Evolutionary conservation across 2,113 vertebrate genomes (phyloP).

Genomic region (Periophthalmus modestus): DNA sequence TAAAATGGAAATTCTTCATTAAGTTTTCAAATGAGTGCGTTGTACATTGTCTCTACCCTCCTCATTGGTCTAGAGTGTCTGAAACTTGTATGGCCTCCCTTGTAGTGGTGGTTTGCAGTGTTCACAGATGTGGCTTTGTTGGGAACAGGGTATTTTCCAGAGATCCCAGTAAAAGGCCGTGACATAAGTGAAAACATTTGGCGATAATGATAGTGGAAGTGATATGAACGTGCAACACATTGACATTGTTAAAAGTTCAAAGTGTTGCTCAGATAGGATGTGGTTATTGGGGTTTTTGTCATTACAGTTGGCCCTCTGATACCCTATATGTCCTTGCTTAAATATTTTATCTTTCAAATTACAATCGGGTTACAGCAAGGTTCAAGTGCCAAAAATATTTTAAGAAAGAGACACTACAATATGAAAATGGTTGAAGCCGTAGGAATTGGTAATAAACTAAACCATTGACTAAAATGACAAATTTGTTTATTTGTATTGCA

Average conservation of each 20-base stretch:
- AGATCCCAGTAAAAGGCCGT: constrained; percentile 37
- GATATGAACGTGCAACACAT: constrained; percentile 39
- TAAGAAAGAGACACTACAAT: background rate
- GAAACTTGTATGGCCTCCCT: constrained; percentile 10
- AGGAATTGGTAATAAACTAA: background rate
- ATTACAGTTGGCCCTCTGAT: constrained; percentile 20
- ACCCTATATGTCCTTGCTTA: constrained; percentile 22
- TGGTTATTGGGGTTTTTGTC: constrained; percentile 44
- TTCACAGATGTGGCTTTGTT: constrained; percentile 59
- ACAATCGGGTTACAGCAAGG: background rate
- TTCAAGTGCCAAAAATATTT: background rate
- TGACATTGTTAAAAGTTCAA: constrained; percentile 55
- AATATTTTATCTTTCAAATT: background rate
- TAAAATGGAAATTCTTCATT: background rate
- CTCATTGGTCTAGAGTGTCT: constrained; percentile 11
- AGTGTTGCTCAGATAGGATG: constrained; percentile 51
- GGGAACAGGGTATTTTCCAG: constrained; percentile 47
- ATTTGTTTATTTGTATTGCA: too few relatives aligned
- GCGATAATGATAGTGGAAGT: constrained; percentile 44
- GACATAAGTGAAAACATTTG: constrained; percentile 46
- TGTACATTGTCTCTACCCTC: background rate
- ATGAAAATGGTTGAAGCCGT: background rate
- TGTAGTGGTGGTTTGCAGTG: constrained; percentile 31
- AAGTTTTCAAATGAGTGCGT: background rate
- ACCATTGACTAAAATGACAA: too few relatives aligned